phyloP scores from a whole-genome alignment of 2,888 invertebrate species.

The Lochmaea capreae region DNA sequence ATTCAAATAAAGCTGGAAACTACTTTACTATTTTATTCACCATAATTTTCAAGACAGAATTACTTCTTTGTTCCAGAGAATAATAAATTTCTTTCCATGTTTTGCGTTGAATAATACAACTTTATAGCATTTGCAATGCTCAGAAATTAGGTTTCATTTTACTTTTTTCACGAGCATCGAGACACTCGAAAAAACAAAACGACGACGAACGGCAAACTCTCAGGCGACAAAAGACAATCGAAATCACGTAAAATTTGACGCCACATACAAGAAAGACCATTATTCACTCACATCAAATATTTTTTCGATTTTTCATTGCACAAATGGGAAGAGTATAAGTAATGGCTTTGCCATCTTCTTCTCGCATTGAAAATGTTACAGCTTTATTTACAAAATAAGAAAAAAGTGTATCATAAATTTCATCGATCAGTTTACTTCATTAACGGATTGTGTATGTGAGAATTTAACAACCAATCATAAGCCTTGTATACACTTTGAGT shows the following conservation, averaged over 20 bases:
- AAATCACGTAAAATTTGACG: slow-evolving; percentile 3
- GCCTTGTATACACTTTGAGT: no score
- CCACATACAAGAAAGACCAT: not conserved
- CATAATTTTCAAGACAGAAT: not conserved
- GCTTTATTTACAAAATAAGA: no score
- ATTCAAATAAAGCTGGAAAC: not conserved
- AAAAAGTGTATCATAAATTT: no score
- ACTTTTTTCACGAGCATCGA: not conserved
- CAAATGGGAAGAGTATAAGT: slow-evolving; percentile 3
- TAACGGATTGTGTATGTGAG: no score
- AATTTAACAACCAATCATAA: no score
- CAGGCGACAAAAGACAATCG: slow-evolving; percentile 6
- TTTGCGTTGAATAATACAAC: not conserved
- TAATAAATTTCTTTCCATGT: not conserved
- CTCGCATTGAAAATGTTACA: not conserved
- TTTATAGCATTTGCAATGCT: not conserved
- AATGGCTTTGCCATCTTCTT: not conserved
- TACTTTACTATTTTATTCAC: not conserved
- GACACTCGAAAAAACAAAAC: not conserved
- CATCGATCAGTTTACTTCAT: no score
- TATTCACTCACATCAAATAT: slow-evolving; percentile 11
- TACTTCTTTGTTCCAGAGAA: not conserved
- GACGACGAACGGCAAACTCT: not conserved
- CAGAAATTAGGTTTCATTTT: not conserved
- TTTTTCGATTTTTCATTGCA: slow-evolving; percentile 6